Percentiles rank a stretch among this genome's conserved stretches.
Evolutionary conservation across 2,888 invertebrate genomes (phyloP).

Genomic region (Clanis bilineata): DNA sequence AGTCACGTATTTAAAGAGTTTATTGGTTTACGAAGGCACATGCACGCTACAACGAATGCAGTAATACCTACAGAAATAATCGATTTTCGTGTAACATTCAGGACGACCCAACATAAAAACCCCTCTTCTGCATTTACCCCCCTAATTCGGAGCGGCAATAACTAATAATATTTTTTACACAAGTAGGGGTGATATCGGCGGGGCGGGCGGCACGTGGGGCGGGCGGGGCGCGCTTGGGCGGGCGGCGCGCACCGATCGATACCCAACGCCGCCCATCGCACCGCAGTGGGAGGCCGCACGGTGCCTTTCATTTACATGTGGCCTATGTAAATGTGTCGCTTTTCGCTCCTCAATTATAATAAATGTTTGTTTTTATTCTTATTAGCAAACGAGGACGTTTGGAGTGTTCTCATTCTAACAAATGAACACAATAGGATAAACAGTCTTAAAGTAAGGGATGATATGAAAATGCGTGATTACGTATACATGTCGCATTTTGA

Average conservation of each 20-base stretch:
- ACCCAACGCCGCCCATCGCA: constrained; percentile 44
- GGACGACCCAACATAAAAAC: background rate
- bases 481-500: no score
- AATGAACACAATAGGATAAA: background rate
- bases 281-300: constrained; percentile 16
- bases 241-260: constrained; percentile 53
- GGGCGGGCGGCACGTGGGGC: constrained; percentile 57
- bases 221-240: constrained; percentile 29
- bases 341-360: background rate
- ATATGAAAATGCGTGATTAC: no score
- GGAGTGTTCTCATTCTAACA: background rate
- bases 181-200: constrained; percentile 55
- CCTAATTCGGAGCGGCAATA: constrained; percentile 62
- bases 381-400: background rate
- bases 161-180: constrained; percentile 74
- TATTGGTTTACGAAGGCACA: background rate
- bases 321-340: constrained; percentile 14
- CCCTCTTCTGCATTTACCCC: constrained; percentile 21
- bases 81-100: background rate
- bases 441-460: no score
- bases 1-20: background rate
- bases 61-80: background rate
- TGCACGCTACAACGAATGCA: background rate
- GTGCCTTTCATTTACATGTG: constrained; percentile 16
- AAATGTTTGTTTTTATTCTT: background rate